Percentiles rank a stretch among this genome's conserved stretches.
Conservation (phyloP, 2,888 invertebrate genomes). For the Platycnemis pennipes region DNA sequence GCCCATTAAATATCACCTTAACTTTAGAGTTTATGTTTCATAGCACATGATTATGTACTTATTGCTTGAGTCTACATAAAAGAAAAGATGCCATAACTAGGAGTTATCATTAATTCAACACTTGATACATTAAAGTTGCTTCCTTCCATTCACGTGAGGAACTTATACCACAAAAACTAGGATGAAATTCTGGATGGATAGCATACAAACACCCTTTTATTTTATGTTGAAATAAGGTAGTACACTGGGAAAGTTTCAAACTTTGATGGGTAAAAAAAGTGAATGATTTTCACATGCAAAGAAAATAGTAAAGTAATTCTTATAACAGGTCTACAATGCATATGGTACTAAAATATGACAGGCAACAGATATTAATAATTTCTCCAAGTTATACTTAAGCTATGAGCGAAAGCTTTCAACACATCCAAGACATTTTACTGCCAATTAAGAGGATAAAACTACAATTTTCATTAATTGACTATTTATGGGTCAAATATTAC, state of each 20-base stretch:
- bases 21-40: background rate
- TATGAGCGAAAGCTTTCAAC: background rate
- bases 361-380: background rate
- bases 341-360: background rate
- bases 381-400: background rate
- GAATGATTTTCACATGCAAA: background rate
- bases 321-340: background rate
- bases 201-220: background rate
- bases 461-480: background rate
- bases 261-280: background rate
- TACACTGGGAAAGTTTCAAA: background rate
- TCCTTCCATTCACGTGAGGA: background rate
- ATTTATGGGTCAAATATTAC: background rate
- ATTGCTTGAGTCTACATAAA: background rate
- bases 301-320: background rate
- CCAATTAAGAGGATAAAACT: background rate
- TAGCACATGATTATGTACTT: background rate
- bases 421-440: background rate
- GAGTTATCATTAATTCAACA: background rate
- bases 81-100: background rate
- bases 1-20: background rate
- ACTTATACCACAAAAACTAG: background rate
- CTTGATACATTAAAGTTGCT: background rate
- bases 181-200: constrained; percentile 28
- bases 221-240: background rate